These are phyloP conservation scores for Callimico goeldii DNA, from an alignment of 2,797 vertebrate genomes.

Conservation along the genomic window DNA sequence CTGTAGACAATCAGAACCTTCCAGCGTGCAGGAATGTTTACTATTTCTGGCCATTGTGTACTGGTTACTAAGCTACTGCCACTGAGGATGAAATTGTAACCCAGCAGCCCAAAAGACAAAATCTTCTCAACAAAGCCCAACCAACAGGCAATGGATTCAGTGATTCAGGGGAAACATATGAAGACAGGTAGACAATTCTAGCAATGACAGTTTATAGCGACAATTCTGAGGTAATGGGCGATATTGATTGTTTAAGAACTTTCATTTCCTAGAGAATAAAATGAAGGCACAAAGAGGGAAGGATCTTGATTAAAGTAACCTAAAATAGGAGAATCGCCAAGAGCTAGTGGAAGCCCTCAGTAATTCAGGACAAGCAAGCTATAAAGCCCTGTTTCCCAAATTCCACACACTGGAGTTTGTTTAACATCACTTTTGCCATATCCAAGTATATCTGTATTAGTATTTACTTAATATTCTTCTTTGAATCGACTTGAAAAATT, in stretches of 20 bases:
- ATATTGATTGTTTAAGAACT: not conserved
- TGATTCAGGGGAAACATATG: not conserved
- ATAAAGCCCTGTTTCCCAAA: fast-evolving
- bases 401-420: not conserved
- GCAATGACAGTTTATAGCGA: not conserved
- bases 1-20: not conserved
- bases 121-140: not conserved
- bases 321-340: not conserved
- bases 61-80: constrained; percentile 36
- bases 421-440: not conserved
- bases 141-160: not conserved
- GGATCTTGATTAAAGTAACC: not conserved
- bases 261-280: constrained; percentile 5
- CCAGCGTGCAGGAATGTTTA: not conserved
- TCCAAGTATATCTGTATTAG: not conserved
- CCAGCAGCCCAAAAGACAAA: not conserved
- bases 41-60: constrained; percentile 13
- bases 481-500: not conserved
- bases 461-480: not conserved
- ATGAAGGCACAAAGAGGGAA: not conserved
- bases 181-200: not conserved
- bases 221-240: not conserved
- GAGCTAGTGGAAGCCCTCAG: not conserved
- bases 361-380: not conserved
- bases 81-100: not conserved